Evolutionary conservation across 2,113 vertebrate genomes (phyloP).

Genomic region (Haemorhous mexicanus): DNA sequence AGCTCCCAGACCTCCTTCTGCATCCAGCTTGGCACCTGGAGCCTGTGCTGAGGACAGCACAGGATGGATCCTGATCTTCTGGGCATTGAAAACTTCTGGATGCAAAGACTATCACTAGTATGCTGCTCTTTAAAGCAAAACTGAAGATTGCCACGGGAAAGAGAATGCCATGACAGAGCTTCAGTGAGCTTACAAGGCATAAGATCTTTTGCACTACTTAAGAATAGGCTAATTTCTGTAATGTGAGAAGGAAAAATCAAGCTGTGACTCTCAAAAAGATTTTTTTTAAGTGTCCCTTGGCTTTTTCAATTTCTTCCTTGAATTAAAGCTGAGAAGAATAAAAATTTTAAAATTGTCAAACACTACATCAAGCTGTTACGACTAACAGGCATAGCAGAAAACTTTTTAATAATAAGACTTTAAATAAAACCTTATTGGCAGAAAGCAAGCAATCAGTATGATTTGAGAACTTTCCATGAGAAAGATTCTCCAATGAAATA

Average conservation of each 20-base stretch:
- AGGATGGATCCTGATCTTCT: background rate
- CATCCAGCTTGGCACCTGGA: too few species aligned
- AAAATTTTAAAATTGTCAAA: conserved; percentile 13
- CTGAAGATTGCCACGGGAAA: background rate
- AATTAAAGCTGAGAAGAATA: background rate
- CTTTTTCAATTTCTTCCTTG: background rate
- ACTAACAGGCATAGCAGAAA: background rate
- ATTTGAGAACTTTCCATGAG: background rate
- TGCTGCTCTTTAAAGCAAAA: background rate
- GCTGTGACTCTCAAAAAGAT: background rate
- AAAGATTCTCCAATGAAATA: background rate
- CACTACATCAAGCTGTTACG: background rate
- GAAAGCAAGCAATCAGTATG: background rate
- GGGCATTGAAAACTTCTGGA: background rate
- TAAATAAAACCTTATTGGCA: background rate
- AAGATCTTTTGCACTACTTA: background rate
- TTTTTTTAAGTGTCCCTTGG: background rate
- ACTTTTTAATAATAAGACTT: background rate
- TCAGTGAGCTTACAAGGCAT: background rate
- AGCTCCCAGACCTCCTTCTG: background rate
- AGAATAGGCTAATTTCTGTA: background rate
- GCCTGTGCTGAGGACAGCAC: background rate
- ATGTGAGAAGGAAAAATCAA: background rate
- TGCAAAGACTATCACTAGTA: background rate
- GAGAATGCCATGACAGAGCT: background rate